Conservation (phyloP, 1,140 invertebrate genomes). For the Ostrea denselamellosa region DNA sequence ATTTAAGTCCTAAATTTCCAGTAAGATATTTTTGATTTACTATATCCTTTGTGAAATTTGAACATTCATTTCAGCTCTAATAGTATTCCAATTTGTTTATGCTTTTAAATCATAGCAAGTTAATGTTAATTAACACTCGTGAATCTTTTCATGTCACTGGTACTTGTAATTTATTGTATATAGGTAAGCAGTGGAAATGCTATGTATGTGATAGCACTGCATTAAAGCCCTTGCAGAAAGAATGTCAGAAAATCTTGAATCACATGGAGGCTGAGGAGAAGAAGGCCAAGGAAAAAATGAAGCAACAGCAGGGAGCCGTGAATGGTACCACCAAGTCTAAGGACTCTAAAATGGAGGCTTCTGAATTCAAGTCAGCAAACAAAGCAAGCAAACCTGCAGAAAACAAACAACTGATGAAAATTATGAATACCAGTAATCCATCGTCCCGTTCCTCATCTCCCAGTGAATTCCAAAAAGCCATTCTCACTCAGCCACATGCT, state of each 20-base stretch:
- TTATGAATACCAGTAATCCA: neutral
- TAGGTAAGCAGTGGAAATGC: constrained; percentile 86
- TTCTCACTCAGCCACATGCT: constrained; percentile 3
- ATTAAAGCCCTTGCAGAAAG: constrained; percentile 83
- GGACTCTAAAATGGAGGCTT: constrained; percentile 22
- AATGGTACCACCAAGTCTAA: neutral
- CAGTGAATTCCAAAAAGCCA: constrained; percentile 18
- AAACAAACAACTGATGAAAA: constrained; percentile 12
- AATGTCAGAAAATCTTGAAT: constrained; percentile 59
- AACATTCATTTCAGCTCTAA: no score
- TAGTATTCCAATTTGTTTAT: no score
- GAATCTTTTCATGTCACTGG: no score
- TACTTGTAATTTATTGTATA: neutral
- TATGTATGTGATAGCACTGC: constrained; percentile 88
- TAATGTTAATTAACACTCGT: no score
- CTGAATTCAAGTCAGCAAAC: constrained; percentile 44
- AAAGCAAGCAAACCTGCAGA: constrained; percentile 21
- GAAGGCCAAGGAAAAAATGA: constrained; percentile 48
- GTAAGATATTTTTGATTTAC: no score
- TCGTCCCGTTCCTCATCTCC: neutral
- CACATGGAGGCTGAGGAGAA: constrained; percentile 54
- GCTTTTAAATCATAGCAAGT: no score
- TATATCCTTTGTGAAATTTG: no score
- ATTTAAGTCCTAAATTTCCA: no score
- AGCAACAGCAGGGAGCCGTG: neutral